A percentile compares a stretch with the other conserved stretches of the same genome.
Evolutionary conservation across 2,888 invertebrate species (phyloP).

Genomic region (Monochamus alternatus): DNA sequence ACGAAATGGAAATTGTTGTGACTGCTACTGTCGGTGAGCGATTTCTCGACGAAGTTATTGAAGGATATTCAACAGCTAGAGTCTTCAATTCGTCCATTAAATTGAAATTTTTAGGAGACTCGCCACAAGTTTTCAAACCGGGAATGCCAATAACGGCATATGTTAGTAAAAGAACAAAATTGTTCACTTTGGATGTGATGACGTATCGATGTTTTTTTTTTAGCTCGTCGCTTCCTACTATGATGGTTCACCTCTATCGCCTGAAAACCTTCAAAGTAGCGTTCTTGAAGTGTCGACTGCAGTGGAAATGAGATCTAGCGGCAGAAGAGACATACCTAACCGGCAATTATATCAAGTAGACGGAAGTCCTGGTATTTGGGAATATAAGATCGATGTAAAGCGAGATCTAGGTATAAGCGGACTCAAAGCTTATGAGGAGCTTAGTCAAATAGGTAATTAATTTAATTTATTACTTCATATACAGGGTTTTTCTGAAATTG

Average conservation of each 20-base stretch:
- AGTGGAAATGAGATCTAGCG: slow-evolving; percentile 77
- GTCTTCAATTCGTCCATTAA: slow-evolving; percentile 91
- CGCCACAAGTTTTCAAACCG: slow-evolving; percentile 96
- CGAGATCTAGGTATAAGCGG: slow-evolving; percentile 74
- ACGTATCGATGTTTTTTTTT: slow-evolving; percentile 22
- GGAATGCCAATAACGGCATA: slow-evolving; percentile 92
- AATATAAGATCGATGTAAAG: slow-evolving; percentile 84
- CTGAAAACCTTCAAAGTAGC: slow-evolving; percentile 77
- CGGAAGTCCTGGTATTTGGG: slow-evolving; percentile 85
- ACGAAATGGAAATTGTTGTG: slow-evolving; percentile 87
- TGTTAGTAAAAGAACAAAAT: slow-evolving; percentile 73
- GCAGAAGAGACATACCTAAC: slow-evolving; percentile 78
- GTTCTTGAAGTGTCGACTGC: slow-evolving; percentile 79
- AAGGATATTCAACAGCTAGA: slow-evolving; percentile 90
- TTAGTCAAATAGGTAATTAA: slow-evolving; percentile 60
- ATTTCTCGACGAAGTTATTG: slow-evolving; percentile 87
- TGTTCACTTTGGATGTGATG: background rate
- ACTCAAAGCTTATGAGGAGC: slow-evolving; percentile 61
- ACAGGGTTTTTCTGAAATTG: too few relatives aligned
- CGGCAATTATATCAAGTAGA: slow-evolving; percentile 78
- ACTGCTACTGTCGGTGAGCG: slow-evolving; percentile 91
- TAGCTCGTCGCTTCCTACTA: slow-evolving; percentile 91
- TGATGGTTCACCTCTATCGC: slow-evolving; percentile 87
- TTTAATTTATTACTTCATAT: too few relatives aligned
- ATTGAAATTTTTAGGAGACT: slow-evolving; percentile 89